Evolutionary conservation across 2,113 vertebrate species (phyloP).

Genomic region (Chrysemys picta): DNA sequence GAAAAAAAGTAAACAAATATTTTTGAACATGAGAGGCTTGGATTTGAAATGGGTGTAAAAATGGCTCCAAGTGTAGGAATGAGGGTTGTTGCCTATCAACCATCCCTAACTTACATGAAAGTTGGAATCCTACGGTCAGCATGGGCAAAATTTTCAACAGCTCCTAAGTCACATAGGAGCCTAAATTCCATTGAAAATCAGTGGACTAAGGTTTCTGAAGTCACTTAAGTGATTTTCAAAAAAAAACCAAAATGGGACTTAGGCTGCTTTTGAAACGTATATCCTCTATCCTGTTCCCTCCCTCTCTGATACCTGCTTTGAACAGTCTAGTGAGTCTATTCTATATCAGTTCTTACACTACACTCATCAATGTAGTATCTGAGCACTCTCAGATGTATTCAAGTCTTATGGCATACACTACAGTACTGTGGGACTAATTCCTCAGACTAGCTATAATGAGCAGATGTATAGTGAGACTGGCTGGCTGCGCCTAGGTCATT

Average conservation of each 20-base stretch:
- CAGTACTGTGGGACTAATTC: background rate
- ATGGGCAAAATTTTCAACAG: background rate
- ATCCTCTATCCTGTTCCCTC: background rate
- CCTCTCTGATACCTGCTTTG: background rate
- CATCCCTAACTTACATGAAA: too few relatives aligned
- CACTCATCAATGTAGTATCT: background rate
- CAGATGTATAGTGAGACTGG: background rate
- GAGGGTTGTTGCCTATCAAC: too few relatives aligned
- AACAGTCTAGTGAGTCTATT: background rate
- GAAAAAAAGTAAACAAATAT: too few relatives aligned
- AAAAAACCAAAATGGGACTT: too few relatives aligned
- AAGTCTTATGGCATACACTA: background rate
- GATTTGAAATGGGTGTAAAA: too few relatives aligned
- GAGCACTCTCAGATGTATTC: background rate
- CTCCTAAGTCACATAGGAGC: background rate
- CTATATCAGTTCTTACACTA: background rate
- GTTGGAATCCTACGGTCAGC: too few relatives aligned
- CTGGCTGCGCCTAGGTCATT: background rate
- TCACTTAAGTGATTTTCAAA: background rate
- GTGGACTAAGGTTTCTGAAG: background rate
- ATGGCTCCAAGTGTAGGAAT: too few relatives aligned
- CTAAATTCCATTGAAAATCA: background rate
- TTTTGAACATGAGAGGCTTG: too few relatives aligned
- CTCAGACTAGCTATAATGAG: background rate
- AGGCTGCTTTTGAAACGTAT: background rate